Base-by-base conservation (phyloP, 2,888 invertebrate genomes). In the Drosophila infuscata region DNA sequence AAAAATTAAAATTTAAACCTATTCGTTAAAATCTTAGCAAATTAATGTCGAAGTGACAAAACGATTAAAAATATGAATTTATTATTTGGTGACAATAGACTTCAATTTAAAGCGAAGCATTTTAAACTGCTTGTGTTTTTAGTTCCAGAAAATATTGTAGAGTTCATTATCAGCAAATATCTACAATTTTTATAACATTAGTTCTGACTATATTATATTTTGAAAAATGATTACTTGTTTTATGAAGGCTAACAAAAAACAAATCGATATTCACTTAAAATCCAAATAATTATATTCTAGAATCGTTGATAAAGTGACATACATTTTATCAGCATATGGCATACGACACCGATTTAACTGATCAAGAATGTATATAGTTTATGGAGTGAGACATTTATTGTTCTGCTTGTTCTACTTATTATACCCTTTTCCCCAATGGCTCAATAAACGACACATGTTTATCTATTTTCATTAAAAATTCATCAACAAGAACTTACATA, bases 241-340 rank as follows among this genome's bases (percentile, higher is more conserved):
- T 12, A 15, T 15, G 1, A 20, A 29, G 17, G 17, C 1, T 38
- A 38, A 38, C 29, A 54, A 17, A 17, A 6, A 38, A 29, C 6
- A 60, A 36, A 51, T 63, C 29, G 29, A 25, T 41, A 15, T 51
- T 29, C 20, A 33, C n/a, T 25, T 33, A n/a, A 25, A 29, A n/a
- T 33, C 15, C 25, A 52, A 58, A 20, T 43, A 17, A 41, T 59
- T n/a, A 15, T 3, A 7, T 38, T 38, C 4, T 12, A 35, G 35
- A 35, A 35, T 1, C 17, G 3, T 38, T 17, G 17, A 8, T 17
- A 17, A 38, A 38, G 8, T 17, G 38, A 17, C 17, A 38, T 38
- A 8, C 17, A 3, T 38, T 38, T 38, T 38, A 8, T 3, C 17
- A 38, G 17, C 36, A 38, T 38, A 38, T 7, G 17, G 7, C 8